Evolutionary conservation across 2,888 invertebrate species (phyloP), one percentile per base, ranked within the genome.

Genomic region (Hydraecia micacea): DNA sequence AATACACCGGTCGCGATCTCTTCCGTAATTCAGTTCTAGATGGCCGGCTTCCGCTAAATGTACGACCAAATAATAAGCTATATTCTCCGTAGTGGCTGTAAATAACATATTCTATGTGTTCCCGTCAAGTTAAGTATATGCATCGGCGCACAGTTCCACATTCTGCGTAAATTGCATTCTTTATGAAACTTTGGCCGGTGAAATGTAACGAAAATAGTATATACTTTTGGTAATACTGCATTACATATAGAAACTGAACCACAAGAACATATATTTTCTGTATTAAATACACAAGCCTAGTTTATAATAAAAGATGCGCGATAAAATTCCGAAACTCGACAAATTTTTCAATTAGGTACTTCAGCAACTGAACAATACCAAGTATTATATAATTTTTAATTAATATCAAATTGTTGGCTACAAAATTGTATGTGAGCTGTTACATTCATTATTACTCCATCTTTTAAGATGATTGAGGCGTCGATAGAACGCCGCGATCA

Each of bases 21-120:
- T 88, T 89, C 90, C 89, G 91, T 88, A 89, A 90, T 88, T 90
- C 87, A 88, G 88, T 79, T 73, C 78, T 85, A 74, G 81, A 86
- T 77, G 73, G 77, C 46, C 66, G 69, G 75, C 73, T 82, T 70
- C 75, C 49, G 75, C 49, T 71, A 81, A 83, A 73, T 75, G 71
- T 65, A 79, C 55, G 58, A 79, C 80, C 73, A 77, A 83, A 84
- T 84, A 85, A 86, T 85, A 87, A 76, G 80, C 74, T 75, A 73
- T 74, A 77, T 58, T 77, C 71, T 28, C 65, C 39, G n/a, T 69
- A 80, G 63, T 55, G 46, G 66, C 46, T 63, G 68, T 79, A 78
- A 78, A 85, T 75, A 79, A 75, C 60, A 75, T 60, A 74, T 77
- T 76, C 42, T 73, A 69, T 66, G 18, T 66, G 55, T 84, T 71